A percentile compares a stretch with the other conserved stretches of the same genome.
These are phyloP conservation scores for Araneus ventricosus DNA, from an alignment of 1,140 invertebrate species.

Conservation along the genomic window DNA sequence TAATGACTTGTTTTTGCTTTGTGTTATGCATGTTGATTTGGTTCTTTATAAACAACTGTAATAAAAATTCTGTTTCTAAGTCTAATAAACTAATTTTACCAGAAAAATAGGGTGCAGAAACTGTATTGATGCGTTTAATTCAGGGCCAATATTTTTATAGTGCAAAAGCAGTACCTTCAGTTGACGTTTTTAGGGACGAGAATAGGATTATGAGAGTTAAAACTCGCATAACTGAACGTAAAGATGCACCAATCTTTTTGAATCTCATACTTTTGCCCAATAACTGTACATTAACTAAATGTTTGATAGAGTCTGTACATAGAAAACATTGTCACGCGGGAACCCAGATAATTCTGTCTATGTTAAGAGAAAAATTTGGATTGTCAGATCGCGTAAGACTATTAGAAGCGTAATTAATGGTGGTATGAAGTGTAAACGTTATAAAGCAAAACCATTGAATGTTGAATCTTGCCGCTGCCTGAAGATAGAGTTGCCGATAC, in stretches of 20 bases:
- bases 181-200: no score
- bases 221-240: background rate
- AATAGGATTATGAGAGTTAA: no score
- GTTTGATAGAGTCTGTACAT: background rate
- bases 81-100: background rate
- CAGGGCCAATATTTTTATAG: background rate
- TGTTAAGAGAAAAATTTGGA: constrained; percentile 38
- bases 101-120: background rate
- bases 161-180: no score
- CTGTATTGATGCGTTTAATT: background rate
- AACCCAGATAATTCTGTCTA: background rate
- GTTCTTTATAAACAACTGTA: constrained; percentile 27
- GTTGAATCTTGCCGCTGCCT: background rate
- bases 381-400: background rate
- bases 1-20: no score
- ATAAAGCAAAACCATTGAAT: background rate
- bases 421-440: background rate
- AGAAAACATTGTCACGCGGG: constrained; percentile 10
- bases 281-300: background rate
- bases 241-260: background rate
- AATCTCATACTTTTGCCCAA: background rate
- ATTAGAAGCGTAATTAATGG: background rate
- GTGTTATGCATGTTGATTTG: no score
- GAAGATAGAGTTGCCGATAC: no score
- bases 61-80: no score